Conservation (phyloP, 2,113 vertebrate species). For the Dunckerocampus dactyliophorus region DNA sequence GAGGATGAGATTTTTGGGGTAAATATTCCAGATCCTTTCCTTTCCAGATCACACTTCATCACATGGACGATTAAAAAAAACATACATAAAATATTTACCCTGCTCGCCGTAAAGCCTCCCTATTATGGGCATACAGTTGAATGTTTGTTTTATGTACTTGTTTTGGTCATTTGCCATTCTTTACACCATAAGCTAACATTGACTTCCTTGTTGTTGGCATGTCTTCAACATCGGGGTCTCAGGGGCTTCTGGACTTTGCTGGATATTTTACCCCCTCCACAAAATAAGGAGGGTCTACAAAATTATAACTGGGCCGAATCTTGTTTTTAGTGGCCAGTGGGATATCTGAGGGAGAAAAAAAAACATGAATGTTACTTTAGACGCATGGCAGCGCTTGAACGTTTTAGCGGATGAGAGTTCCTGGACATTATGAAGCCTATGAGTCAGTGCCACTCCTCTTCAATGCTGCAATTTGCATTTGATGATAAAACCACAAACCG, state of each 20-base stretch:
- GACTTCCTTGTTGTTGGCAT: conserved; percentile 75
- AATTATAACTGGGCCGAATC: background rate
- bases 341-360: background rate
- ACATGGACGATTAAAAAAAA: conserved; percentile 65
- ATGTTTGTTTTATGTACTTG: conserved; percentile 68
- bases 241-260: conserved; percentile 33
- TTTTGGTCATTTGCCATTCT: conserved; percentile 73
- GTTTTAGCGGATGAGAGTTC: conserved; percentile 58
- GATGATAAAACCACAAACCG: conserved; percentile 79
- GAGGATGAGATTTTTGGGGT: conserved; percentile 40
- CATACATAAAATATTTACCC: conserved; percentile 65
- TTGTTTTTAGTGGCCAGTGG: conserved; percentile 3
- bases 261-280: conserved; percentile 11
- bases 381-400: conserved; percentile 48
- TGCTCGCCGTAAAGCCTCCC: conserved; percentile 45
- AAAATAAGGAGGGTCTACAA: background rate
- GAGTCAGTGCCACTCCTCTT: conserved; percentile 76
- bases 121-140: conserved; percentile 57
- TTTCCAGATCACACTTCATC: conserved; percentile 65
- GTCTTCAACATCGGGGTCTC: conserved; percentile 58
- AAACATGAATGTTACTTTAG: conserved; percentile 4
- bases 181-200: conserved; percentile 67
- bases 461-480: conserved; percentile 78
- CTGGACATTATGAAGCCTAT: conserved; percentile 70
- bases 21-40: conserved; percentile 49